phyloP scores from a whole-genome alignment of 2,113 vertebrate genomes.

The Reinhardtius hippoglossoides region DNA sequence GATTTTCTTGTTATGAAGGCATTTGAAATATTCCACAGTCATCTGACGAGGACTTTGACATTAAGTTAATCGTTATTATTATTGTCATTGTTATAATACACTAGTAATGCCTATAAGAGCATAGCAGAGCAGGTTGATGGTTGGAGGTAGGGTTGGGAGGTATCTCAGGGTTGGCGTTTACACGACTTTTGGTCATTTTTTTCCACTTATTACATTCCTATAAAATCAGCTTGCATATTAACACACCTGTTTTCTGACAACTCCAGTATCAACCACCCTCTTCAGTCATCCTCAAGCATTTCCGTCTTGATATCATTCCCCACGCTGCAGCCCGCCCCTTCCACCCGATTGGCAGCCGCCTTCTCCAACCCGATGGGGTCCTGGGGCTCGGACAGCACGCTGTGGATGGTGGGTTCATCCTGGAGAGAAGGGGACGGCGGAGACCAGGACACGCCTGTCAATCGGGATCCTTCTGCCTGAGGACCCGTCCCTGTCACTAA shows the following conservation, averaged over 20 bases:
- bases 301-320: constrained; percentile 93
- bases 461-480: constrained; percentile 72
- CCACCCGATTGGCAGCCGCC: constrained; percentile 86
- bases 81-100: constrained; percentile 39
- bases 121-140: constrained; percentile 71
- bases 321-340: constrained; percentile 32
- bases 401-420: constrained; percentile 93
- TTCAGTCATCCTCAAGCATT: constrained; percentile 95
- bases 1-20: constrained; percentile 11
- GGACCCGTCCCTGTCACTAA: constrained; percentile 54
- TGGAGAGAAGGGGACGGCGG: constrained; percentile 79
- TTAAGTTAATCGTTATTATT: constrained; percentile 31
- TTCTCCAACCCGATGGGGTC: constrained; percentile 95
- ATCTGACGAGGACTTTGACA: constrained; percentile 37
- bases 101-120: constrained; percentile 62
- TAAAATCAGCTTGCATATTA: constrained; percentile 76
- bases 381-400: constrained; percentile 86
- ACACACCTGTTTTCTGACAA: constrained; percentile 57
- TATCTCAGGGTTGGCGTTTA: constrained; percentile 73
- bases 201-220: constrained; percentile 68
- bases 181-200: constrained; percentile 72
- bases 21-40: constrained; percentile 42
- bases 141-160: constrained; percentile 78
- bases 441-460: constrained; percentile 80
- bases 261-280: not conserved